Percentiles rank a stretch among this genome's conserved stretches.
Conservation (phyloP, 2,888 invertebrate species). For the Tenthredo scrophulariae region DNA sequence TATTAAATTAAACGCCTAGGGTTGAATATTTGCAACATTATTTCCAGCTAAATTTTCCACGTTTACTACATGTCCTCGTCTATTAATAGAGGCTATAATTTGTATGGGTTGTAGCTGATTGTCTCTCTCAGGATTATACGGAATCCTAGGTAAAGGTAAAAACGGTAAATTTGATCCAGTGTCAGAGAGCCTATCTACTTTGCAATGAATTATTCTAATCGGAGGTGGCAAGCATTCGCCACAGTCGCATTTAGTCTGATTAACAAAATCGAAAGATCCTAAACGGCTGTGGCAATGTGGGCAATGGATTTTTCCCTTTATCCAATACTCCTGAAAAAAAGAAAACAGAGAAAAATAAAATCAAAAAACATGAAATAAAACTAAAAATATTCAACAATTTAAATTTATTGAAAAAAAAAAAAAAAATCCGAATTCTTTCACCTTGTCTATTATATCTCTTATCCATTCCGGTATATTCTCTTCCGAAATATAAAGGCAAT, state of each 20-base stretch:
- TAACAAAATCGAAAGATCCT: conserved; percentile 67
- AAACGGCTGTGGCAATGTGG: conserved; percentile 65
- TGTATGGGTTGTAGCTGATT: conserved; percentile 32
- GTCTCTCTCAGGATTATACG: conserved; percentile 35
- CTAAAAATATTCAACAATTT: neutral
- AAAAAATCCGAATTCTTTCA: conserved; percentile 40
- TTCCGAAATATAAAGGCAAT: conserved; percentile 64
- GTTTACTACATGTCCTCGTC: conserved; percentile 38
- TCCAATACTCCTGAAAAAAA: conserved; percentile 66
- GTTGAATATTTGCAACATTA: conserved; percentile 34
- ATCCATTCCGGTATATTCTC: conserved; percentile 69
- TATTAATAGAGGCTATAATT: conserved; percentile 42
- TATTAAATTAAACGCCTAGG: neutral
- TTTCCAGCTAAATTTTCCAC: conserved; percentile 34
- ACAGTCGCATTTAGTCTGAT: conserved; percentile 65
- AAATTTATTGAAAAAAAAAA: neutral
- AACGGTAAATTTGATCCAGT: conserved; percentile 54
- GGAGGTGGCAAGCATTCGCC: conserved; percentile 65
- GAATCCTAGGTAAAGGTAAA: conserved; percentile 50
- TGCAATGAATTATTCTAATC: conserved; percentile 66
- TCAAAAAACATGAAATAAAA: neutral
- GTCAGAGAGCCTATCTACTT: conserved; percentile 61
- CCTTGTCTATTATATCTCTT: conserved; percentile 62
- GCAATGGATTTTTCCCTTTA: conserved; percentile 67
- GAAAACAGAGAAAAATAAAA: too few species aligned